phyloP scores from a whole-genome alignment of 2,888 invertebrate genomes.

The Andrena marginata region DNA sequence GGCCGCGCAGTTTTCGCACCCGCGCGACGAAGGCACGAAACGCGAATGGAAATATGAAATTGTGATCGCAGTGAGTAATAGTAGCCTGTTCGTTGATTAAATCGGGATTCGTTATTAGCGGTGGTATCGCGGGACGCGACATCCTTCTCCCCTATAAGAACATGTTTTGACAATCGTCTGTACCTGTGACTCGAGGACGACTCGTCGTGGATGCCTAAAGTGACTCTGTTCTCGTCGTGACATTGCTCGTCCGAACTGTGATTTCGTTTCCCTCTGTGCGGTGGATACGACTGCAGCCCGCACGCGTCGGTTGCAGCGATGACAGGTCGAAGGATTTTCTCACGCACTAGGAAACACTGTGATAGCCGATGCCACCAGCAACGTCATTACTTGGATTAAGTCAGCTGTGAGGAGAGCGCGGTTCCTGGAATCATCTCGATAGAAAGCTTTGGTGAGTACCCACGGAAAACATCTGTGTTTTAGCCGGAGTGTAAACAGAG shows the following conservation, averaged over 20 bases:
- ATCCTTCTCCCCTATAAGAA: not conserved
- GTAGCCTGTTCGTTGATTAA: constrained; percentile 17
- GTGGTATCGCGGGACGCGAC: not conserved
- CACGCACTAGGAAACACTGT: constrained; percentile 63
- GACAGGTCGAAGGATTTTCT: constrained; percentile 49
- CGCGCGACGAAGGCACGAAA: not conserved
- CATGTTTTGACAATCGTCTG: constrained; percentile 64
- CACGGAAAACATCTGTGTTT: constrained; percentile 17
- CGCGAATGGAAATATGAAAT: not conserved
- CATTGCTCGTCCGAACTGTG: constrained; percentile 29
- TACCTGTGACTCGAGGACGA: constrained; percentile 48
- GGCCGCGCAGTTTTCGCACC: constrained; percentile 5
- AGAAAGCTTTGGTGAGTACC: constrained; percentile 73
- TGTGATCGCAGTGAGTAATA: constrained; percentile 22
- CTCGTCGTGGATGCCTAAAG: constrained; percentile 33
- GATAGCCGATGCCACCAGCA: constrained; percentile 76
- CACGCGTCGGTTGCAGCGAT: constrained; percentile 44
- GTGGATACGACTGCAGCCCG: constrained; percentile 29
- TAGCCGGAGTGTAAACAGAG: not conserved
- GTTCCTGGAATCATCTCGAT: constrained; percentile 51
- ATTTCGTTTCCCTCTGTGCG: constrained; percentile 27
- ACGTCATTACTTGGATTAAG: constrained; percentile 75
- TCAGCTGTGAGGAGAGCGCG: constrained; percentile 59
- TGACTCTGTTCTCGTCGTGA: constrained; percentile 30
- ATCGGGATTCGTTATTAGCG: not conserved